Percentiles rank a stretch among this genome's conserved stretches.
phyloP scores from a whole-genome alignment of 2,888 invertebrate genomes.

The Kuschelorhynchus macadamiae region DNA sequence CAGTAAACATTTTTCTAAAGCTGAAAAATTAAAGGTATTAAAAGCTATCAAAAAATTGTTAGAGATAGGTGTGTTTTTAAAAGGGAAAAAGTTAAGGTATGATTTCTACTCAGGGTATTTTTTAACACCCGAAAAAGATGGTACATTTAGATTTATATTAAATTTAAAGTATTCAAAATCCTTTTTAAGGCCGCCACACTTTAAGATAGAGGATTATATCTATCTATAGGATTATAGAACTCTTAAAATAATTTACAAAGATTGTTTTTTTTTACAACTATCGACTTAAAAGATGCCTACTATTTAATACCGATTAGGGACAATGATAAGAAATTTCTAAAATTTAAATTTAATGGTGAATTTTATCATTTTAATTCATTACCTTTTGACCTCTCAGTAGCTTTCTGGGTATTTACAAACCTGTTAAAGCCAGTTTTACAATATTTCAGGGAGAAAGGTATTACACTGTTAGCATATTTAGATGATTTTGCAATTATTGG shows the following conservation, averaged over 20 bases:
- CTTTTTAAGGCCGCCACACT: background rate
- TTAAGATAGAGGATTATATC: background rate
- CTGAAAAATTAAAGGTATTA: background rate
- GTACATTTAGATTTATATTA: background rate
- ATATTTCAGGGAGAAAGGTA: background rate
- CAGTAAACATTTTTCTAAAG: background rate
- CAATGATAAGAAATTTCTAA: background rate
- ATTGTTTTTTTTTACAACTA: background rate
- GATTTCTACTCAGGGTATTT: background rate
- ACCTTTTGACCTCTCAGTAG: too few relatives aligned
- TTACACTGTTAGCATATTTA: too few relatives aligned
- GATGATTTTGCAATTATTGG: too few relatives aligned
- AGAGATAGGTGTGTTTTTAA: too few relatives aligned
- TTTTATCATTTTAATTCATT: too few relatives aligned
- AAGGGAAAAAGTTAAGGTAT: background rate
- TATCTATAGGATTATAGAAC: too few relatives aligned
- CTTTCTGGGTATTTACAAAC: too few relatives aligned
- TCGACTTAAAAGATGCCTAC: background rate
- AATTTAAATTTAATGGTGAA: too few relatives aligned
- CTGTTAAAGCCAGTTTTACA: too few relatives aligned
- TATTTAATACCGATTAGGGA: background rate
- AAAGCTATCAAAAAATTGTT: background rate
- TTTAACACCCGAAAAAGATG: slow-evolving; percentile 2
- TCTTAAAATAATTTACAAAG: background rate
- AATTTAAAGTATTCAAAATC: background rate